Conservation (phyloP, 2,888 invertebrate species). For the Drosophila tripunctata region DNA sequence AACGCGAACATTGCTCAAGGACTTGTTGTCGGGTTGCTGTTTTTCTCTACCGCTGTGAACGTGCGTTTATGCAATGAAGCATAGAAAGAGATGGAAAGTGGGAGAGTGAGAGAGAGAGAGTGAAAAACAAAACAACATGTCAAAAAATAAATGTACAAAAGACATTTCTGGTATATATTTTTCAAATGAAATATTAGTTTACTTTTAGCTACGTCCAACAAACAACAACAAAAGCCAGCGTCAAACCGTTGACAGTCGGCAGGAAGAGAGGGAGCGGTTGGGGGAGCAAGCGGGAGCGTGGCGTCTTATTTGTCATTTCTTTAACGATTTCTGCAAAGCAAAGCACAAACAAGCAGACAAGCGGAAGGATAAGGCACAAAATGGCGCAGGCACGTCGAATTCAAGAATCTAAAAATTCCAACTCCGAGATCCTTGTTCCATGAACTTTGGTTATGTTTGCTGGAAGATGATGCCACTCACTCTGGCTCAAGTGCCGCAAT, state of each 20-base stretch:
- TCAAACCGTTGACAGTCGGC: constrained; percentile 71
- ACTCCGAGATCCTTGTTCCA: background rate
- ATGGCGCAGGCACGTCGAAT: constrained; percentile 60
- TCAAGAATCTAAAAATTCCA: constrained; percentile 30
- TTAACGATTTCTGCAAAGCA: constrained; percentile 77
- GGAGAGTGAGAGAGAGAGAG: constrained; percentile 24
- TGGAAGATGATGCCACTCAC: constrained; percentile 78
- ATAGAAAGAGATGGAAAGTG: constrained; percentile 8
- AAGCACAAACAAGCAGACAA: constrained; percentile 56
- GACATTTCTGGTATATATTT: constrained; percentile 78
- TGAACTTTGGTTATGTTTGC: constrained; percentile 51
- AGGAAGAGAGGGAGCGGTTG: background rate
- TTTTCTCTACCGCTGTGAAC: constrained; percentile 31
- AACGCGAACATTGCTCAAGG: constrained; percentile 61
- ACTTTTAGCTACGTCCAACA: constrained; percentile 63
- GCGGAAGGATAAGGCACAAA: constrained; percentile 42
- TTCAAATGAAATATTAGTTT: constrained; percentile 79
- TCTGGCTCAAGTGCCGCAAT: constrained; percentile 79
- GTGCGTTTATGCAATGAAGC: constrained; percentile 68
- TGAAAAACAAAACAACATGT: constrained; percentile 77
- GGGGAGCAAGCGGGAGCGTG: constrained; percentile 13
- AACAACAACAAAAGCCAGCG: constrained; percentile 50
- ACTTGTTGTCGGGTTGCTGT: constrained; percentile 42
- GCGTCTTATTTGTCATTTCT: constrained; percentile 73
- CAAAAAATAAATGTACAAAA: constrained; percentile 78